Evolutionary conservation across 2,113 vertebrate species (phyloP).

Genomic region (Eurystomus gularis): DNA sequence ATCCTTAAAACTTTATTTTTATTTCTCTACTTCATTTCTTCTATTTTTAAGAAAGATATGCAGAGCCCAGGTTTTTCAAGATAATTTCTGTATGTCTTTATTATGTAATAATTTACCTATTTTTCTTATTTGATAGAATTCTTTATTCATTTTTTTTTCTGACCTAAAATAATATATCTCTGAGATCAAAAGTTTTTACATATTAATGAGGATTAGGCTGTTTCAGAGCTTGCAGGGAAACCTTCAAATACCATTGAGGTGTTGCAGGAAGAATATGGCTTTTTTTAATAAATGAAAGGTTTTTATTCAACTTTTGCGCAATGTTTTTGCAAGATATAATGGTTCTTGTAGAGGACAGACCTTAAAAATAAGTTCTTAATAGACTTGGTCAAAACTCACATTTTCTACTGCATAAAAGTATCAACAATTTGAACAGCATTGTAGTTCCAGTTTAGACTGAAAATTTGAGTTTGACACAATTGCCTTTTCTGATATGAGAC

Average conservation of each 20-base stretch:
- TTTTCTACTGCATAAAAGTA: background rate
- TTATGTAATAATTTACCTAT: background rate
- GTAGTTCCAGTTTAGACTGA: background rate
- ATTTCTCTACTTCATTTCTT: background rate
- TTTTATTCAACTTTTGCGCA: background rate
- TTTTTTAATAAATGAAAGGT: slow-evolving; percentile 19
- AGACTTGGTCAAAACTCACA: background rate
- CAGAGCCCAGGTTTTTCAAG: background rate
- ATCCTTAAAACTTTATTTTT: background rate
- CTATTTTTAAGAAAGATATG: background rate
- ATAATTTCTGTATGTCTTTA: background rate
- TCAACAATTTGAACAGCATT: background rate
- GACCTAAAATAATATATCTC: background rate
- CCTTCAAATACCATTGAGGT: slow-evolving; percentile 17
- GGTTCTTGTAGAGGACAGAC: background rate
- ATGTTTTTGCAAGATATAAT: background rate
- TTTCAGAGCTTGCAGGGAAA: background rate
- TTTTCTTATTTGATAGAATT: background rate
- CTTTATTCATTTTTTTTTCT: background rate
- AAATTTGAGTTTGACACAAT: background rate
- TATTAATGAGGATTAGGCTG: background rate
- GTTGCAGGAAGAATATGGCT: background rate
- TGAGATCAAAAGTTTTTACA: background rate
- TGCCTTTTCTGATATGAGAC: background rate
- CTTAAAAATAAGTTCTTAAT: background rate